These are phyloP conservation scores for Hephaestus fuliginosus DNA, from an alignment of 2,797 vertebrate species.

Conservation along the genomic window DNA sequence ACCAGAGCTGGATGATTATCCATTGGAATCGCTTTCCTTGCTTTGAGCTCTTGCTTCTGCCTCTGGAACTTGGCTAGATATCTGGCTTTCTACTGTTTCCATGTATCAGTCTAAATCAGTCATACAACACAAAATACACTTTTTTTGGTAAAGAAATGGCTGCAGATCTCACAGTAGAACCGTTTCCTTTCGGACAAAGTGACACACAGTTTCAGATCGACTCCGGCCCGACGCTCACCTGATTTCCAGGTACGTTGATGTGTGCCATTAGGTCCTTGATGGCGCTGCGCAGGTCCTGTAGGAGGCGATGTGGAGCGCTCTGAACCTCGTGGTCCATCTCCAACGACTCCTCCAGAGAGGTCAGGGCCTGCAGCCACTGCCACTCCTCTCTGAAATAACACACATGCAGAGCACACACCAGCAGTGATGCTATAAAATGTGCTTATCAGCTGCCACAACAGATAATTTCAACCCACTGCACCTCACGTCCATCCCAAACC, in stretches of 20 bases:
- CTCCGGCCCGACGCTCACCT: slow-evolving; percentile 82
- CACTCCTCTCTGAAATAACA: slow-evolving; percentile 90
- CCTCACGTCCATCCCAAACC: background rate
- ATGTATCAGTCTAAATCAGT: slow-evolving; percentile 42
- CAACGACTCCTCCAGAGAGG: slow-evolving; percentile 83
- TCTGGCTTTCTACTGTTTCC: slow-evolving; percentile 38
- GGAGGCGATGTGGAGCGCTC: slow-evolving; percentile 85
- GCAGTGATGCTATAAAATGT: background rate
- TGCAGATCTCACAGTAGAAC: slow-evolving; percentile 1
- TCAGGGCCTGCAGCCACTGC: slow-evolving; percentile 92
- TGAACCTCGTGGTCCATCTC: slow-evolving; percentile 83
- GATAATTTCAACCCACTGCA: background rate
- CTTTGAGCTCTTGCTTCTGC: slow-evolving; percentile 51
- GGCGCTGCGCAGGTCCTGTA: slow-evolving; percentile 89
- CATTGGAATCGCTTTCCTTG: slow-evolving; percentile 50
- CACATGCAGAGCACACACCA: background rate
- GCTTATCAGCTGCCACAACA: no score
- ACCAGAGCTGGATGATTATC: slow-evolving; percentile 62
- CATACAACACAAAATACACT: background rate
- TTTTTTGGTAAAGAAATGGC: background rate
- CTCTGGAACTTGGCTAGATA: slow-evolving; percentile 41
- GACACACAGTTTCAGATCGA: background rate
- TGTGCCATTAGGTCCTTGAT: slow-evolving; percentile 90
- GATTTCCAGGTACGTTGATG: slow-evolving; percentile 89
- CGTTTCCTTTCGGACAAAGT: background rate